Evolutionary conservation across 2,888 invertebrate species (phyloP), one percentile per base, ranked within the genome.

Genomic region (Eristalis intricaria): DNA sequence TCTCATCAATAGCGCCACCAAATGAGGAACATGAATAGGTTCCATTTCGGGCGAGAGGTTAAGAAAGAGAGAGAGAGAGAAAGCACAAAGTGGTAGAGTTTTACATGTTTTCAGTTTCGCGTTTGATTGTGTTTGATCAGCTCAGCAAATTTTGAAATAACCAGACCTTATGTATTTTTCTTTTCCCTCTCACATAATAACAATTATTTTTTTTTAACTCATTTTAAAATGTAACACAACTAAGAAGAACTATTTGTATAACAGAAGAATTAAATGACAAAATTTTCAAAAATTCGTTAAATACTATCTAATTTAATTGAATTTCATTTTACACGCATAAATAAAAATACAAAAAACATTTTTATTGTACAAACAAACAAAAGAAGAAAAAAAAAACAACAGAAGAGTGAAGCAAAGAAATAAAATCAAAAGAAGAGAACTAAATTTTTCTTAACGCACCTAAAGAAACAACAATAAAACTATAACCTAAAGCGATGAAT

Each of bases 51-150:
- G 77, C 50, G 43, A 77, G 56, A 70, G 80, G 32, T 35, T 58
- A 15, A n/a, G 43, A 66, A 71, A 56, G 79, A 32, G 58, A 32
- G 7, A 23, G 60, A 68, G 29, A 78, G 77, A 68, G 56, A 84
- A 81, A 88, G 88, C 79, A 88, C 85, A 82, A 86, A 86, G 83
- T 80, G 76, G 86, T 83, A 78, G 76, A 80, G 66, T 77, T 76
- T 70, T 56, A 13, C 73, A 75, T 74, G 61, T 77, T 68, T 66
- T 79, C 68, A 86, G 61, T 82, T 81, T 85, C 74, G 71, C 58
- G 74, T 88, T 89, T 85, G 89, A 84, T 89, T 76, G 84, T 74
- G 84, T 76, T 83, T 85, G 75, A 82, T 38, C 76, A 79, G 58
- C 8, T 82, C 82, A 82, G 81, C 82, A 80, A 83, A 78, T 82